Evolutionary conservation across 1,140 invertebrate species (phyloP), one percentile per base, ranked within the genome.

Genomic region (Arctopsyche grandis): DNA sequence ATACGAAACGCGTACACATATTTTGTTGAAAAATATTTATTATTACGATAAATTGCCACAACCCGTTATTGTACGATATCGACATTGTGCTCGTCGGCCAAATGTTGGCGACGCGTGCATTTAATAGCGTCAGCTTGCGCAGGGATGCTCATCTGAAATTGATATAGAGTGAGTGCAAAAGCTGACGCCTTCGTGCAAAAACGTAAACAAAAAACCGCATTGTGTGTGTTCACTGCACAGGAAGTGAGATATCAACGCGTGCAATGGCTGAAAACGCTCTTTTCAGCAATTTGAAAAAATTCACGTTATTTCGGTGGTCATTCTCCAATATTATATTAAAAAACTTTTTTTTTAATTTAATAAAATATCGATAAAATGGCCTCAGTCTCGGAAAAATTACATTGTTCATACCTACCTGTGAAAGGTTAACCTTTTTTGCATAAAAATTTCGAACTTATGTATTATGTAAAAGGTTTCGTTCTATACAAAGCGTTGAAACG

Each of bases 181-280:
- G n/a, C 75, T 77, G 9, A 7, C 75, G 24, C 48, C 5, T 29
- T 70, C 21, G 48, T 14, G 10, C 12, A 52, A 16, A 52, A 52
- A 52, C 16, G 4, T 16, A 52, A 52, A 52, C 48, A 52, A 52
- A 52, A 52, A 16, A 14, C 12, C 16, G 16, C 56, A 76, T 76
- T 76, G 43, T 76, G 74, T 76, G 46, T 76, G 74, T 29, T 76
- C 74, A 76, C 10, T 66, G 74, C 74, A 76, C 58, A 24, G 74
- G 63, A 76, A 22, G 74, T 52, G 63, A 76, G 74, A 76, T 76
- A 76, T 74, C n/a, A 71, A 66, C 60, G 21, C 9, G 1, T 44
- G 69, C 69, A 44, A 12, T 12, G 5, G 66, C 69, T 48, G 69
- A 66, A 26, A 52, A 66, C 10, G 16, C 56, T 16, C 56, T 60